Evolutionary conservation across 1,140 invertebrate genomes (phyloP).

Genomic region (silkworm (Bombyx mori)): ASM3026992v2 NC_085129.1:4505501-4506000

Average conservation of each 20-base stretch:
- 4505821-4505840: slow-evolving; percentile 48
- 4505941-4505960: slow-evolving; percentile 1
- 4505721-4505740: slow-evolving; percentile 8
- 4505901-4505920: slow-evolving; percentile 9
- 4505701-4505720: not conserved
- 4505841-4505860: slow-evolving; percentile 44
- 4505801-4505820: slow-evolving; percentile 58
- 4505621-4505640: too few species aligned
- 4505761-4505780: slow-evolving; percentile 64
- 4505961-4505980: not conserved
- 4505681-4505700: not conserved
- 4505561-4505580: too few species aligned
- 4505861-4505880: slow-evolving; percentile 8
- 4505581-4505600: too few species aligned
- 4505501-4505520: too few species aligned
- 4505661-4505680: too few species aligned
- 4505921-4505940: slow-evolving; percentile 1
- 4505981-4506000: not conserved
- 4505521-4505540: too few species aligned
- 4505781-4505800: slow-evolving; percentile 61
- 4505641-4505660: too few species aligned
- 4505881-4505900: slow-evolving; percentile 12
- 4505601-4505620: too few species aligned
- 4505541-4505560: too few species aligned
- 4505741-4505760: slow-evolving; percentile 15